Evolutionary conservation across 2,888 invertebrate genomes (phyloP), one percentile per base, ranked within the genome.

Genomic region (Hipparchia sbordonii): DNA sequence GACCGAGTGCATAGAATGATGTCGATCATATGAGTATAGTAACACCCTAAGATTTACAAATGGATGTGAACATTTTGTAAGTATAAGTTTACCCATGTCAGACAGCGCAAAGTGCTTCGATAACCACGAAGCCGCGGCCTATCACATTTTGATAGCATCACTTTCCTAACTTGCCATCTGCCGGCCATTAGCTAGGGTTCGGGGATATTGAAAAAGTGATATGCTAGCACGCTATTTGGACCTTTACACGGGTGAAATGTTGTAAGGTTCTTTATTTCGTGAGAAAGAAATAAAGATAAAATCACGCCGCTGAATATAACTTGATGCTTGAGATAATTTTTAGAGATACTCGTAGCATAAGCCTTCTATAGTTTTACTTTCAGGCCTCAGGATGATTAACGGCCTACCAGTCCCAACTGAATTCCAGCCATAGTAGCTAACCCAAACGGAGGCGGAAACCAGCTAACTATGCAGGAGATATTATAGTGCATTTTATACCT

Each of bases 91-190:
- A 78, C 78, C 79, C 79, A 84, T 86, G 89, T 91, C 90, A 90
- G 84, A 82, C 70, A 79, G 87, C 88, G 92, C 85, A 92, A 93
- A 93, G 91, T 93, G 92, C 83, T 86, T 85, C 91, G 93, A 92
- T 92, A 93, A 93, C 93, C 89, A 89, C 84, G 87, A 88, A 88
- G 89, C 90, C 92, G 86, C 92, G 80, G 91, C 92, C 92, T 92
- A 93, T 92, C 89, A 92, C 89, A 92, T 92, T 93, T 93, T 93
- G 93, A 93, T 93, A 92, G 92, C 93, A 92, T 92, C 93, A 92
- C 93, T 93, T 93, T 86, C 87, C 89, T 87, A 93, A 93, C 90
- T 93, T 89, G 90, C 92, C 93, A 93, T 91, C 90, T 93, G 93
- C 82, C 85, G 88, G 88, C 92, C 93, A 93, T 93, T 93, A 93